A percentile compares a stretch with the other conserved stretches of the same genome.
These are phyloP conservation scores for Oceanodroma leucorhoa DNA, from an alignment of 2,797 vertebrate genomes.

Conservation along the genomic window DNA sequence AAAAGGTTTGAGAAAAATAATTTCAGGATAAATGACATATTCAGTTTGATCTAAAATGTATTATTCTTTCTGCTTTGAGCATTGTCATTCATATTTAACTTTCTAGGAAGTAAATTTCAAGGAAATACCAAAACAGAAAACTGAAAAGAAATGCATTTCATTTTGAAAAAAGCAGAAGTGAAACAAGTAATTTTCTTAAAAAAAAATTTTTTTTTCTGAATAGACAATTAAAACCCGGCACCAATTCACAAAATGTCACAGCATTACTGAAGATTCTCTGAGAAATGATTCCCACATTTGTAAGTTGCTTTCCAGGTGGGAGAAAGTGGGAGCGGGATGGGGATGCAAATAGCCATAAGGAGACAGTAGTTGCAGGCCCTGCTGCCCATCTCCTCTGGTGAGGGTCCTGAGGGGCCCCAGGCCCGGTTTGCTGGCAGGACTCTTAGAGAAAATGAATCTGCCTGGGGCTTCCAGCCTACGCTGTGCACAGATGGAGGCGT, in stretches of 20 bases:
- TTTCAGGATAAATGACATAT: background rate
- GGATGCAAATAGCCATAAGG: background rate
- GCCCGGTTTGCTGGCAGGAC: background rate
- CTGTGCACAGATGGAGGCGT: background rate
- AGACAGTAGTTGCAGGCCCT: background rate
- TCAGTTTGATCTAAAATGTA: background rate
- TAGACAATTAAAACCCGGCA: background rate
- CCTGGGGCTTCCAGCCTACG: background rate
- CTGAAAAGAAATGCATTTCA: background rate
- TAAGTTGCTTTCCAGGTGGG: background rate
- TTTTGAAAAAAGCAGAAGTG: background rate
- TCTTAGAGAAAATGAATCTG: background rate
- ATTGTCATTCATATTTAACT: background rate
- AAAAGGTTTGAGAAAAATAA: background rate
- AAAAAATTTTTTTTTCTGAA: background rate
- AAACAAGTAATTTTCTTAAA: background rate
- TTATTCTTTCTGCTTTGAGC: background rate
- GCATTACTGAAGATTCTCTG: background rate
- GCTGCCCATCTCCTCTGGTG: background rate
- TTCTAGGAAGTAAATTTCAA: background rate
- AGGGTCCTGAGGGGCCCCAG: background rate
- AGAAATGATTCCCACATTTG: background rate
- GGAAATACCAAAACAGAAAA: background rate
- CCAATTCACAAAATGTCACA: fast-evolving
- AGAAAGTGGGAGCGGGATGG: background rate